phyloP scores from a whole-genome alignment of 2,797 vertebrate genomes.

The Hozukius guyotensis region DNA sequence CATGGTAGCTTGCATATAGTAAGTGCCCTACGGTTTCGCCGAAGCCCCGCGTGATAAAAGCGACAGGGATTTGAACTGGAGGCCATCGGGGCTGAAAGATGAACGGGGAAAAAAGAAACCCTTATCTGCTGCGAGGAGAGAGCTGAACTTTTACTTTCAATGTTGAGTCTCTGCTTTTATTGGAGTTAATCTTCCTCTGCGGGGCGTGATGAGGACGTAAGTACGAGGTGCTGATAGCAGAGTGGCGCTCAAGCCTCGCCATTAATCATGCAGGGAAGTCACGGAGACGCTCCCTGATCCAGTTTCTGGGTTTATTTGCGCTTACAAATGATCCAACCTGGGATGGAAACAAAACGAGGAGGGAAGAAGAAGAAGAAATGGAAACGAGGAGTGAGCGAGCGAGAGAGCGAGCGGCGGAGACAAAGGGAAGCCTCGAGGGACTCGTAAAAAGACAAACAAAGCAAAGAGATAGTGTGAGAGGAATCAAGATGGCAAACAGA shows the following conservation, averaged over 20 bases:
- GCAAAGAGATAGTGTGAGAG: conserved; percentile 4
- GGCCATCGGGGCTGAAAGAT: not conserved
- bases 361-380: not conserved
- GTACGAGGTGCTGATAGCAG: not conserved
- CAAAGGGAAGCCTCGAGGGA: conserved; percentile 6
- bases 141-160: conserved; percentile 19
- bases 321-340: conserved; percentile 27
- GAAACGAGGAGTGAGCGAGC: not conserved
- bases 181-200: conserved; percentile 25
- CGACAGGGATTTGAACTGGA: conserved; percentile 16
- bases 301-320: not conserved
- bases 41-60: not conserved
- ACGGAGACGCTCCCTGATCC: not conserved
- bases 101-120: not conserved
- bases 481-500: conserved; percentile 40
- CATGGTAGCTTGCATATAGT: conserved; percentile 8
- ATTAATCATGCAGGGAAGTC: not conserved
- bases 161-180: conserved; percentile 2
- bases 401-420: not conserved
- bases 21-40: conserved; percentile 3
- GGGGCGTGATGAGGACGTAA: not conserved
- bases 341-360: not conserved
- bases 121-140: conserved; percentile 3
- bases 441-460: conserved; percentile 34
- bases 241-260: not conserved